Evolutionary conservation across 1,140 invertebrate species (phyloP), one percentile per base, ranked within the genome.

Genomic region (Ostrea edulis): DNA sequence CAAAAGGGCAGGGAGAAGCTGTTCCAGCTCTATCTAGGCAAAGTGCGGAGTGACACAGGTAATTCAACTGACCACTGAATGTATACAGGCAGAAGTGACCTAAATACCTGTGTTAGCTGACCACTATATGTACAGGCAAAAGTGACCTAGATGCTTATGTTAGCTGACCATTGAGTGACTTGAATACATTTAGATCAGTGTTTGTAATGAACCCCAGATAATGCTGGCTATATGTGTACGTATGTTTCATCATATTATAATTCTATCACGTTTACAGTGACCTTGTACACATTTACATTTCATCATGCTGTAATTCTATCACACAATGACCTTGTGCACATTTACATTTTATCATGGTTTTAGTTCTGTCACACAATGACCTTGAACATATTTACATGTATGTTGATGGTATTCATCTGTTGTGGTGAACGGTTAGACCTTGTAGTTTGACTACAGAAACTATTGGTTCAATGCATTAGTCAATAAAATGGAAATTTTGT

Each of bases 211-310:
- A 62, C 7, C n/a, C 17, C n/a, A 0, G n/a, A 62, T 17, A 62
- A 62, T 7, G n/a, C 14, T 14, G 9, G 58, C 17, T 8, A 7
- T 12, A 62, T 7, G 5, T 20, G 12, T 7, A 62, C 7, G 58
- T 62, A 20, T 0, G 25, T 35, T 22, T 35, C 44, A 11, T 8
- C 12, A 29, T 55, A 20, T 82, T 44, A 25, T 0, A 14, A 58
- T 4, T 25, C 25, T 20, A 44, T 35, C 35, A 35, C 85, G 88
- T 82, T n/a, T 83, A 87, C 91, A 65, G 91, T 96, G 96, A 8
- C 99, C 99, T 95, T 97, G 98, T n/a, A n/a, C n/a, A n/a, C n/a
- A n/a, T n/a, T n/a, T n/a, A n/a, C n/a, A n/a, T n/a, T n/a, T n/a
- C n/a, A n/a, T n/a, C n/a, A n/a, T n/a, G n/a, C n/a, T n/a, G n/a